Base-by-base conservation (phyloP, 2,888 invertebrate species). In the Anthophora plumipes region DNA sequence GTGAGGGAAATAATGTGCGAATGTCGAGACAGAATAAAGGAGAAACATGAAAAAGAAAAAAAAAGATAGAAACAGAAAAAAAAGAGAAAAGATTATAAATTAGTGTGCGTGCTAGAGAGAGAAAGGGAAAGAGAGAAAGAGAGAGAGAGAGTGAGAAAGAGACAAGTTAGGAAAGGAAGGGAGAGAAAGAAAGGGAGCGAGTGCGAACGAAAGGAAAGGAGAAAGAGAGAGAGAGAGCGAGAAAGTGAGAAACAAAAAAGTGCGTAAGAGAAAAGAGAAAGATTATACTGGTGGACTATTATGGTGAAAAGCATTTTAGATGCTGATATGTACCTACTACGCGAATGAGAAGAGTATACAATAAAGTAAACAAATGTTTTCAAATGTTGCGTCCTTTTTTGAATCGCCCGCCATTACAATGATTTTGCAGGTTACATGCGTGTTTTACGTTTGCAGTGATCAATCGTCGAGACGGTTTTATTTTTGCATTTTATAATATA, bases 281-380 rank as follows among this genome's bases (percentile, higher is more conserved):
- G 54, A 50, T 69, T 77, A n/a, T n/a, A 31, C 77, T 69, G 70
- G 37, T 54, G 73, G 78, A 88, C 59, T 82, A 85, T 37, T 73
- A 85, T 72, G 71, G 73, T 70, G 73, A 76, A 72, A 69, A 77
- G 82, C 76, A 84, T 87, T 82, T 88, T 82, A 80, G 83, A 85
- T 77, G 85, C 84, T 86, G 82, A 85, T 77, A 88, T 91, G 90
- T 91, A 92, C 89, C 89, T 91, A 89, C 81, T 86, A 88, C 84
- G 86, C 85, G 89, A 81, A 88, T 83, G 89, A 90, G 89, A 88
- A 84, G 87, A 90, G 87, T 90, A 91, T 91, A 91, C 89, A 92
- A 92, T 92, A 92, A 92, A 92, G 85, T 87, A 88, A 91, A 90
- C 86, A 89, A 69, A 90, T 91, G 91, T 92, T 92, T 92, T 92